phyloP scores from a whole-genome alignment of 1,140 invertebrate species.

The Brachionus asplanchnoidis region DNA sequence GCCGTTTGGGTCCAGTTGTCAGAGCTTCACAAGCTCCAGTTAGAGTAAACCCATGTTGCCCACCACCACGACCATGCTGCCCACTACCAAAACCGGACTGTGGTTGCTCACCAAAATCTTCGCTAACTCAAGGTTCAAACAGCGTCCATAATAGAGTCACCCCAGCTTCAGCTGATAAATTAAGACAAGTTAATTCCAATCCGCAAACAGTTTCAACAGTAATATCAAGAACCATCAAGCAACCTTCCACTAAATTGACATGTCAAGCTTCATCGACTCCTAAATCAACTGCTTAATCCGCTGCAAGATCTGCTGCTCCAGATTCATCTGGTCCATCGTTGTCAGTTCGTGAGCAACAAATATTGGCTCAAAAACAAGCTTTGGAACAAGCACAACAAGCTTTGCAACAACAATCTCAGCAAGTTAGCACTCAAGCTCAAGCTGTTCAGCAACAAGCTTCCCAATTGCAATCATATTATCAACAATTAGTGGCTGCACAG shows the following conservation, averaged over 20 bases:
- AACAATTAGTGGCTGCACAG: background rate
- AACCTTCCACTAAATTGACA: background rate
- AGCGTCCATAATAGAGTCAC: constrained; percentile 3
- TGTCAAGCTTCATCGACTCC: background rate
- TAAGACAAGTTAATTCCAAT: background rate
- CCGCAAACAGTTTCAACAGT: background rate
- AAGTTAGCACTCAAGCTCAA: constrained; percentile 3
- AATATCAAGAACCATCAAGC: constrained; percentile 3
- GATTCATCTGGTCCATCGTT: background rate
- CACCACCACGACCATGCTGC: background rate
- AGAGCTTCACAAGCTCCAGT: background rate
- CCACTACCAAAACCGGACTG: background rate
- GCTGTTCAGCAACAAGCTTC: constrained; percentile 24
- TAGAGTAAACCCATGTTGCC: background rate
- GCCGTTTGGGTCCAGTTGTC: background rate
- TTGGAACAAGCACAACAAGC: constrained; percentile 21
- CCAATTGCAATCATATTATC: background rate
- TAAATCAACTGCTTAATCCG: background rate
- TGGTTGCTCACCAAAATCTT: background rate
- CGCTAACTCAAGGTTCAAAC: background rate
- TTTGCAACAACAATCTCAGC: constrained; percentile 3
- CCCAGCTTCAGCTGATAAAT: constrained; percentile 13
- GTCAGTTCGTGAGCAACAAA: constrained; percentile 1
- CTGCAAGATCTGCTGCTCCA: background rate
- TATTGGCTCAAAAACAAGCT: constrained; percentile 24